Base-by-base conservation (phyloP, 1,140 invertebrate species). In the Venustaconcha ellipsiformis region DNA sequence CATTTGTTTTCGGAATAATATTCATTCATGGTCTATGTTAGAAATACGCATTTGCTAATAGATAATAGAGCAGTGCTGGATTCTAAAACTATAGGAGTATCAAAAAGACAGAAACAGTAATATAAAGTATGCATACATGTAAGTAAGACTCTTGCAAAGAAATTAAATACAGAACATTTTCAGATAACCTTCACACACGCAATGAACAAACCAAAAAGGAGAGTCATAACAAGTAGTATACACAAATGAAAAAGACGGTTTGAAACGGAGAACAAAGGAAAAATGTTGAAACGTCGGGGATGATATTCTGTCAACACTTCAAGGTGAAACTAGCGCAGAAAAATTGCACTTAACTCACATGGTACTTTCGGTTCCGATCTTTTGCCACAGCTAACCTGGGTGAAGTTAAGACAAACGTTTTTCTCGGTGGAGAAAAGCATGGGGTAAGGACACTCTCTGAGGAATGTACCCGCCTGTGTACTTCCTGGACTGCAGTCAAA, bases 371-470 rank as follows among this genome's bases (percentile, higher is more conserved):
- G 76, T 20, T 84, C 83, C 63, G 70, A 73, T 59, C 83, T 70
- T 0, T 67, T 72, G 26, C 76, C 81, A 74, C 85, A 86, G 5
- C 70, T 76, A 14, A 86, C 85, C 14, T 78, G 66, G 15, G 67
- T 73, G 65, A 82, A 86, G 56, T 83, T 80, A 15, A 78, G 68
- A 75, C 85, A 86, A 1, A 79, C 75, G 17, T 69, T 65, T 14
- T 74, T 70, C 1, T 72, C 18, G 8, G 69, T 66, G 20, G 80
- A 68, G 72, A 84, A 86, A 58, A 83, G 67, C 74, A 84, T 82
- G 14, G 85, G 85, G 67, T 85, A 86, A 0, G 80, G 78, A 69
- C 85, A 86, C 69, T 86, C 83, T 23, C 81, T 57, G n/a, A 86
- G 76, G 57, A 78, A 82, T 8, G 82, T 83, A 64, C 81, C 71